Evolutionary conservation across 2,888 invertebrate genomes (phyloP).

Genomic region (Nezara viridula): DNA sequence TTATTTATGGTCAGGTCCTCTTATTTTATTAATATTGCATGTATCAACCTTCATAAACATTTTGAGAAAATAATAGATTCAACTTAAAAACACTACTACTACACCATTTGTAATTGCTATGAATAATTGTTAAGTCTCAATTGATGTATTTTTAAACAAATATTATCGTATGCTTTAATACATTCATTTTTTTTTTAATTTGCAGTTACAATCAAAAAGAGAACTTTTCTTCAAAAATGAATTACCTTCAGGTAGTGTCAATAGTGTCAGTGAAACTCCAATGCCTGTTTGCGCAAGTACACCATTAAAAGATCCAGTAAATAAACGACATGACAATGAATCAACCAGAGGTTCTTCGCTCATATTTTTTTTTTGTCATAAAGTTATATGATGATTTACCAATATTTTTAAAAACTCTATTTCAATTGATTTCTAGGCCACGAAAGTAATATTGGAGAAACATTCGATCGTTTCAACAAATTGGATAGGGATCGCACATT

Average conservation of each 20-base stretch:
- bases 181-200: neutral
- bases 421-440: constrained; percentile 34
- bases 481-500: constrained; percentile 67
- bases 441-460: constrained; percentile 50
- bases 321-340: constrained; percentile 64
- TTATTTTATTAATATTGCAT: too few species aligned
- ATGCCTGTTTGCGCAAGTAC: constrained; percentile 70
- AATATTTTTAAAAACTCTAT: neutral
- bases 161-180: neutral
- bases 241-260: constrained; percentile 66
- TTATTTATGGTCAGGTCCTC: too few species aligned
- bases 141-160: neutral
- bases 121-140: neutral
- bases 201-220: constrained; percentile 84
- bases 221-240: constrained; percentile 86
- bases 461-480: constrained; percentile 65
- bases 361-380: constrained; percentile 14
- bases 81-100: neutral
- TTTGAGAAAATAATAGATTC: too few species aligned
- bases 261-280: constrained; percentile 68
- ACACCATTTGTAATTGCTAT: neutral
- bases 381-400: neutral
- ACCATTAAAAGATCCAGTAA: constrained; percentile 67
- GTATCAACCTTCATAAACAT: too few species aligned
- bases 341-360: constrained; percentile 60